phyloP scores from a whole-genome alignment of 2,797 vertebrate genomes.

The Dromococcyx pavoninus region DNA sequence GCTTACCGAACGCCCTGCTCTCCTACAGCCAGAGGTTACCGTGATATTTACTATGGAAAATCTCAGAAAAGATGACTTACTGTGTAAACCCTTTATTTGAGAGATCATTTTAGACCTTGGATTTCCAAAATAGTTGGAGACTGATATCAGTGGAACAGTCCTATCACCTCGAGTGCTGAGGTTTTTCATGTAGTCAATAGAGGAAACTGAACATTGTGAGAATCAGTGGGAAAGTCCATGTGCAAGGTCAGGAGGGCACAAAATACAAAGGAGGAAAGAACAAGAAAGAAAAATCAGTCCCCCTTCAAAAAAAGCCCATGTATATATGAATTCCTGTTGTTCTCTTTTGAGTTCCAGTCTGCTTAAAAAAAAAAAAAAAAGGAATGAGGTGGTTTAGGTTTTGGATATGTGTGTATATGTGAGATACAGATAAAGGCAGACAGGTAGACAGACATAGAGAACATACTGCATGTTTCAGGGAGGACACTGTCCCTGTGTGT shows the following conservation, averaged over 20 bases:
- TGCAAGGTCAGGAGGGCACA: accelerated
- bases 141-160: background rate
- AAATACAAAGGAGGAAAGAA: background rate
- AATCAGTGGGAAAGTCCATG: background rate
- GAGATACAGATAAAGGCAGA: background rate
- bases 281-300: background rate
- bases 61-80: background rate
- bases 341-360: background rate
- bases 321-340: background rate
- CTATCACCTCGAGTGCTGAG: background rate
- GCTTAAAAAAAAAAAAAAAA: background rate
- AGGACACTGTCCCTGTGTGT: background rate
- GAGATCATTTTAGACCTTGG: background rate
- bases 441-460: background rate
- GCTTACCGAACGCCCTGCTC: background rate
- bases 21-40: background rate
- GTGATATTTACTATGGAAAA: background rate
- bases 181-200: background rate
- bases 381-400: accelerated
- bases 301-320: accelerated
- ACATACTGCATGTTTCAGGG: background rate
- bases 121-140: background rate
- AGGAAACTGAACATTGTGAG: background rate
- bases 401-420: background rate
- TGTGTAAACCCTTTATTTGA: accelerated